phyloP scores from a whole-genome alignment of 2,797 vertebrate genomes.

The Trichosurus vulpecula region DNA sequence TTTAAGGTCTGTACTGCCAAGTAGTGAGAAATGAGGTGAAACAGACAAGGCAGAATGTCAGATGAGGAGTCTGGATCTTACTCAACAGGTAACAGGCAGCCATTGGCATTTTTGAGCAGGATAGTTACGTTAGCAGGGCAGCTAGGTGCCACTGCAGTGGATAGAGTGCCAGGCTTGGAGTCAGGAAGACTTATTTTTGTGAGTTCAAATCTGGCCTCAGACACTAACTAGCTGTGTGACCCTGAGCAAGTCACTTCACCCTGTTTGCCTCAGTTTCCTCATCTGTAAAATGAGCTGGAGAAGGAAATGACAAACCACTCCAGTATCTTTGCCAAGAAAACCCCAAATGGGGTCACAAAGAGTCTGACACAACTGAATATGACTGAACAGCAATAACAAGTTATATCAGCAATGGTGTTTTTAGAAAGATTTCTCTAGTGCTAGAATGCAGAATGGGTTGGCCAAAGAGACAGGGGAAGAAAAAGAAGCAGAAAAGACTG shows the following conservation, averaged over 20 bases:
- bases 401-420: background rate
- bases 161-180: background rate
- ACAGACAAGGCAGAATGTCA: conserved; percentile 29
- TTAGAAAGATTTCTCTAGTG: conserved; percentile 29
- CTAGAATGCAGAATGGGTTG: conserved; percentile 37
- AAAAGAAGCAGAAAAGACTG: background rate
- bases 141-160: background rate
- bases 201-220: background rate
- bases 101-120: conserved; percentile 33
- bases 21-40: background rate
- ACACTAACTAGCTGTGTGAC: background rate
- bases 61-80: conserved; percentile 7
- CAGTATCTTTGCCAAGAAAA: background rate
- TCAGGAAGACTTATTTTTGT: background rate
- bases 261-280: background rate
- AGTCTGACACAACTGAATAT: background rate
- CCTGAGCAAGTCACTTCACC: background rate
- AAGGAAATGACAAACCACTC: background rate
- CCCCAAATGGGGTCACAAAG: background rate
- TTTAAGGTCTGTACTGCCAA: background rate
- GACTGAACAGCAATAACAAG: background rate
- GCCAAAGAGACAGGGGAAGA: conserved; percentile 38
- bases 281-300: background rate
- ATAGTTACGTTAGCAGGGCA: background rate
- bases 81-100: conserved; percentile 34